Conservation (phyloP, 2,797 vertebrate genomes). For the Platalea minor region DNA sequence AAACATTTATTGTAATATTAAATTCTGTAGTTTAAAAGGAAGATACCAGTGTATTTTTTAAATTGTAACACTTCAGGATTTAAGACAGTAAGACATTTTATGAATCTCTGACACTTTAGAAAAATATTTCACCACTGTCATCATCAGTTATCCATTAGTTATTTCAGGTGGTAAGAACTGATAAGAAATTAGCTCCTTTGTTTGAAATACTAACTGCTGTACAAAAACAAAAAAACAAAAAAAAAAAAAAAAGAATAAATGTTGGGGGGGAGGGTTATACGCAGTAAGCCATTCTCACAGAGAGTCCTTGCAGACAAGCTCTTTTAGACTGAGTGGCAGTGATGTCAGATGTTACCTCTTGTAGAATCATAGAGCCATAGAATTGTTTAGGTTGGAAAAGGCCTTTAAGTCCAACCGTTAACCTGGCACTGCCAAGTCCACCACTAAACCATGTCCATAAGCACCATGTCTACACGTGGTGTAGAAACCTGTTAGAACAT, state of each 20-base stretch:
- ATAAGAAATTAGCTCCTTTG: not conserved
- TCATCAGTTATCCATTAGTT: not conserved
- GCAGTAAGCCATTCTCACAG: not conserved
- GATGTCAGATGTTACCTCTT: not conserved
- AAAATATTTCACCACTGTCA: not conserved
- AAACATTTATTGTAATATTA: not conserved
- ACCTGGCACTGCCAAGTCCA: not conserved
- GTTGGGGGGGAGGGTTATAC: fast-evolving
- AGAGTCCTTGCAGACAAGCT: not conserved
- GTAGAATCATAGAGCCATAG: not conserved
- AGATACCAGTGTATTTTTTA: not conserved
- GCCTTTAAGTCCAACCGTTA: not conserved
- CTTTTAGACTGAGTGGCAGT: not conserved
- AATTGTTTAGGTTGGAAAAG: not conserved
- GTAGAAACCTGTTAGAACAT: not conserved
- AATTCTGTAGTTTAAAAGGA: not conserved
- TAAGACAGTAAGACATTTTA: not conserved
- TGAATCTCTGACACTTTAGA: not conserved
- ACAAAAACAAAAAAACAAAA: not conserved
- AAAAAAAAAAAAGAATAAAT: not conserved
- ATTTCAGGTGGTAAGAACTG: not conserved
- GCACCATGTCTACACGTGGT: not conserved
- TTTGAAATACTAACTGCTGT: not conserved
- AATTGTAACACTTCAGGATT: not conserved
- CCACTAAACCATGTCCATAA: not conserved